phyloP scores from a whole-genome alignment of 2,797 vertebrate genomes.

The Choloepus didactylus region DNA sequence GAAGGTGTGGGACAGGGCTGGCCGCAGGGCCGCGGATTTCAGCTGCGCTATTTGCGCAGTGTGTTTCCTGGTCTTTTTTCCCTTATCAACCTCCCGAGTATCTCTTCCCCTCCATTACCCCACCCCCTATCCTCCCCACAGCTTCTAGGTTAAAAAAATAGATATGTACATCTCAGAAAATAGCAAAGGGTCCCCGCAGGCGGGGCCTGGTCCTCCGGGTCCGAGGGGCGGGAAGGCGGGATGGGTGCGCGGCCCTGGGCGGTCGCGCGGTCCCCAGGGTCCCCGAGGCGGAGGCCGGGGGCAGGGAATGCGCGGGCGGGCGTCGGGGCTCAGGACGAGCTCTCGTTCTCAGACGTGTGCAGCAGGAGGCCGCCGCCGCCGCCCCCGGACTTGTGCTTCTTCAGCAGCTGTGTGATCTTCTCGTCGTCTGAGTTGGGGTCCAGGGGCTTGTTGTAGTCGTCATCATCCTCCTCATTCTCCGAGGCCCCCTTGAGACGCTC shows the following conservation, averaged over 20 bases:
- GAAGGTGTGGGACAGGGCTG: fast-evolving
- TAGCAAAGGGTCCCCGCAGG: constrained; percentile 73
- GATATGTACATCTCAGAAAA: constrained; percentile 89
- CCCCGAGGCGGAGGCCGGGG: neutral
- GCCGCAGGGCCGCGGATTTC: neutral
- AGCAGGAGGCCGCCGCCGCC: constrained; percentile 89
- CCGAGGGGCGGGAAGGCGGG: constrained; percentile 13
- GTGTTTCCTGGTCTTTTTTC: neutral
- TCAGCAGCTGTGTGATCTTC: constrained; percentile 96
- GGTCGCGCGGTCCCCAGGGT: neutral
- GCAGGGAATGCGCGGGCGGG: neutral
- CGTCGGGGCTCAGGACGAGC: constrained; percentile 88
- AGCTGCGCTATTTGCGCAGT: neutral
- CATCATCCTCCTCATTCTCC: constrained; percentile 97
- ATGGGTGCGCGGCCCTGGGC: neutral
- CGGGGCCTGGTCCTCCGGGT: constrained; percentile 43
- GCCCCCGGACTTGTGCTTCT: constrained; percentile 95
- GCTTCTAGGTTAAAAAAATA: constrained; percentile 90
- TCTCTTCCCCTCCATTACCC: neutral
- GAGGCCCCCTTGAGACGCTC: constrained; percentile 95
- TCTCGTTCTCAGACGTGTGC: constrained; percentile 94
- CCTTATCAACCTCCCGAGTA: neutral
- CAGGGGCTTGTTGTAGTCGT: constrained; percentile 97
- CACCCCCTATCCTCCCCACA: constrained; percentile 47
- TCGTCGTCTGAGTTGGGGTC: constrained; percentile 99